phyloP scores from a whole-genome alignment of 2,888 invertebrate genomes.

The Flexamia atlantica region DNA sequence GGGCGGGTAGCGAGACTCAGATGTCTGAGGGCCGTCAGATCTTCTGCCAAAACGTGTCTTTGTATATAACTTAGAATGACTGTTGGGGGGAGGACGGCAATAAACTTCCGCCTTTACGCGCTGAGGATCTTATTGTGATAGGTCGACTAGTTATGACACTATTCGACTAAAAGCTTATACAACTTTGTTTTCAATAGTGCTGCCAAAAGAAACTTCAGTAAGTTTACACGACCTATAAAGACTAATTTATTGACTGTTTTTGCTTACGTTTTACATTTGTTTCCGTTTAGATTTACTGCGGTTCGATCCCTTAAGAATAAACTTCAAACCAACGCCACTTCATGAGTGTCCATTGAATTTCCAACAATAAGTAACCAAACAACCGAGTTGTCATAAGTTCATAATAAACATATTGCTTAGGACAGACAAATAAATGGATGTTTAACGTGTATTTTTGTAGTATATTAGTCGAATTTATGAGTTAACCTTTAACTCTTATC shows the following conservation, averaged over 20 bases:
- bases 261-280: not conserved
- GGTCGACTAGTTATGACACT: not conserved
- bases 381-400: no score
- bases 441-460: not conserved
- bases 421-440: not conserved
- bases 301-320: no score
- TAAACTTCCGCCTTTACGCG: not conserved
- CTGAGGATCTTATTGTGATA: conserved; percentile 4
- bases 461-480: not conserved
- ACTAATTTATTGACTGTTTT: not conserved
- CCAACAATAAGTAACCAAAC: no score
- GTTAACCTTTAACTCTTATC: not conserved
- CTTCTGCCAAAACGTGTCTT: conserved; percentile 36
- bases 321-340: no score
- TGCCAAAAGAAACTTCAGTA: not conserved
- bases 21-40: conserved; percentile 23
- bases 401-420: no score
- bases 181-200: not conserved
- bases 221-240: not conserved
- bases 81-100: not conserved
- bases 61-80: conserved; percentile 17
- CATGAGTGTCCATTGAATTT: no score
- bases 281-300: no score
- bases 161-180: not conserved
- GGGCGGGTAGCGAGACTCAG: not conserved